A percentile compares a stretch with the other conserved stretches of the same genome.
Conservation (phyloP, 2,888 invertebrate species). For the Napeogenes sylphis region DNA sequence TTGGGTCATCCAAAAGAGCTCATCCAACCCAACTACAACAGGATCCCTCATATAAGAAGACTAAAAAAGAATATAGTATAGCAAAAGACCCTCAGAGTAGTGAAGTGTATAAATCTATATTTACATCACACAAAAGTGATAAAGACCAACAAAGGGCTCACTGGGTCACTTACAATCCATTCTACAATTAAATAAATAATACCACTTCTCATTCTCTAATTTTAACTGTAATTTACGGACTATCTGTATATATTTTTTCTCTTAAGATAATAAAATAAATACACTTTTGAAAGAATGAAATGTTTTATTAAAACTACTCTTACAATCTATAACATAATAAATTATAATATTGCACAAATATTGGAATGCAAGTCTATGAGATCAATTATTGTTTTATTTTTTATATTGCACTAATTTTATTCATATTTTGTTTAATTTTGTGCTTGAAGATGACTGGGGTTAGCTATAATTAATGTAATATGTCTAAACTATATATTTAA, state of each 20-base stretch:
- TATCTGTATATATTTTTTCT: not conserved
- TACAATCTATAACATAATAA: slow-evolving; percentile 14
- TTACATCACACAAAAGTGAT: slow-evolving; percentile 93
- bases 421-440: not conserved
- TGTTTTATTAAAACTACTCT: slow-evolving; percentile 19
- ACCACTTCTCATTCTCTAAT: not conserved
- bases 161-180: slow-evolving; percentile 99
- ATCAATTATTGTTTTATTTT: slow-evolving; percentile 29
- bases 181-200: slow-evolving; percentile 82
- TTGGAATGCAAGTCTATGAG: slow-evolving; percentile 40
- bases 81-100: slow-evolving; percentile 93
- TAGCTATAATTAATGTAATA: too few species aligned
- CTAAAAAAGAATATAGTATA: slow-evolving; percentile 88
- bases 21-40: slow-evolving; percentile 57
- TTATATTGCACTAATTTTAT: not conserved
- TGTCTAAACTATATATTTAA: too few species aligned
- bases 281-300: slow-evolving; percentile 8
- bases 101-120: slow-evolving; percentile 95
- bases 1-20: slow-evolving; percentile 66
- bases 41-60: slow-evolving; percentile 86
- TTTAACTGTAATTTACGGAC: too few species aligned
- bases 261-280: slow-evolving; percentile 5
- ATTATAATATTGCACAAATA: slow-evolving; percentile 50
- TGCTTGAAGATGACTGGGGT: too few species aligned
- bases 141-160: slow-evolving; percentile 92